Evolutionary conservation across 2,888 invertebrate genomes (phyloP).

Genomic region (Anthophora plumipes): DNA sequence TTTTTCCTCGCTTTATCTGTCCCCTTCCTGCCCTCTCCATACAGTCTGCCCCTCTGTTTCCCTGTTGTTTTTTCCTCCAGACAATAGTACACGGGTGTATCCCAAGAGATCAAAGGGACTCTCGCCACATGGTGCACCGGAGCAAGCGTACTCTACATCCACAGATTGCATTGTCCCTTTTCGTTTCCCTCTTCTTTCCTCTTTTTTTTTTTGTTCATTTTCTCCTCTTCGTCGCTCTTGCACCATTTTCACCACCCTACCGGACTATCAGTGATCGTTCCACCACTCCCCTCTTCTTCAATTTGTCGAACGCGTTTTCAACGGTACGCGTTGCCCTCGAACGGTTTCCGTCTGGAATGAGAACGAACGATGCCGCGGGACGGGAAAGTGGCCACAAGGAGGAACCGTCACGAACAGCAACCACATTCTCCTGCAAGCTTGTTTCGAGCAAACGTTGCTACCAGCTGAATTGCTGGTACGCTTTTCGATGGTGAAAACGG

Average conservation of each 20-base stretch:
- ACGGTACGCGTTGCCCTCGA: constrained; percentile 11
- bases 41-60: constrained; percentile 27
- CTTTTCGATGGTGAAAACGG: background rate
- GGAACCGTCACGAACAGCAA: constrained; percentile 6
- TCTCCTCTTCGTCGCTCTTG: constrained; percentile 11
- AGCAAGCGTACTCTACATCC: constrained; percentile 30
- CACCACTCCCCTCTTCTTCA: background rate
- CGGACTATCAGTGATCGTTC: background rate
- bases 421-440: constrained; percentile 1
- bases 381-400: background rate
- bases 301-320: constrained; percentile 14
- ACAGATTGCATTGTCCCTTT: constrained; percentile 56
- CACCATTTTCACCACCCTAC: background rate
- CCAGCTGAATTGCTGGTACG: background rate
- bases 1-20: constrained; percentile 39
- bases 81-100: constrained; percentile 54
- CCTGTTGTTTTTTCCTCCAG: constrained; percentile 51
- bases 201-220: constrained; percentile 3
- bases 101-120: constrained; percentile 65
- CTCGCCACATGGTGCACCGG: constrained; percentile 30
- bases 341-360: constrained; percentile 17
- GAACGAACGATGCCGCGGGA: background rate
- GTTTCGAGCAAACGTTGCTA: background rate
- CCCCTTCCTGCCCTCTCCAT: background rate
- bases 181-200: constrained; percentile 15